These are phyloP conservation scores for Distichodus sexfasciatus DNA, from an alignment of 2,797 vertebrate species.

Conservation along the genomic window DNA sequence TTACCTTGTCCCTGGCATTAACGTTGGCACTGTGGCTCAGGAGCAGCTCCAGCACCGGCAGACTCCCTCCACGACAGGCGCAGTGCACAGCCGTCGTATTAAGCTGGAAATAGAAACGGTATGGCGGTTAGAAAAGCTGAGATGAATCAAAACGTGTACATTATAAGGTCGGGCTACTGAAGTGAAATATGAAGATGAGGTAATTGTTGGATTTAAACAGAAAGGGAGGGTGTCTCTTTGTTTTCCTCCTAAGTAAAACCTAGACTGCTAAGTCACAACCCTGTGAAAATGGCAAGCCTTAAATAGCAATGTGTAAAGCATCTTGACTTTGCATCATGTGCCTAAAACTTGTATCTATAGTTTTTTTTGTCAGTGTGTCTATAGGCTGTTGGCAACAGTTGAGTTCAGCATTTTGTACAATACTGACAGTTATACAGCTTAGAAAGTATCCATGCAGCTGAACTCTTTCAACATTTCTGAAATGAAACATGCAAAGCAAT, in stretches of 20 bases:
- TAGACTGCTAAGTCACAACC: constrained; percentile 29
- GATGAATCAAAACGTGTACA: background rate
- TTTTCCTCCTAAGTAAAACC: constrained; percentile 32
- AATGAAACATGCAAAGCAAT: too few species aligned
- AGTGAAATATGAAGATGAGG: too few species aligned
- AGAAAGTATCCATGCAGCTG: too few species aligned
- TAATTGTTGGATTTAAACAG: background rate
- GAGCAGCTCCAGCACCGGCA: constrained; percentile 78
- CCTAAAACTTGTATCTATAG: background rate
- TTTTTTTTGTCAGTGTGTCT: background rate
- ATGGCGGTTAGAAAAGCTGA: background rate
- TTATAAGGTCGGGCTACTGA: too few species aligned
- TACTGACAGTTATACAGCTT: too few species aligned
- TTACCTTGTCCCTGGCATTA: constrained; percentile 84
- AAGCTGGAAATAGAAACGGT: constrained; percentile 72
- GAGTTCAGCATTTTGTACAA: background rate
- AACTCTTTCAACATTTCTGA: too few species aligned
- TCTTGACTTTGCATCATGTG: background rate
- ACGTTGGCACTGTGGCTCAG: constrained; percentile 79
- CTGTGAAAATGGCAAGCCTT: constrained; percentile 29
- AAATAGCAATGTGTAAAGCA: constrained; percentile 19
- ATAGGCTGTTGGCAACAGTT: background rate
- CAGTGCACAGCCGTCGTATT: constrained; percentile 84
- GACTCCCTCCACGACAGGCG: constrained; percentile 80
- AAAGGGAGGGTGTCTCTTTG: too few species aligned